A percentile compares a stretch with the other conserved stretches of the same genome.
These are phyloP conservation scores for Drosophila peninsularis DNA, from an alignment of 2,888 invertebrate species.

Conservation along the genomic window DNA sequence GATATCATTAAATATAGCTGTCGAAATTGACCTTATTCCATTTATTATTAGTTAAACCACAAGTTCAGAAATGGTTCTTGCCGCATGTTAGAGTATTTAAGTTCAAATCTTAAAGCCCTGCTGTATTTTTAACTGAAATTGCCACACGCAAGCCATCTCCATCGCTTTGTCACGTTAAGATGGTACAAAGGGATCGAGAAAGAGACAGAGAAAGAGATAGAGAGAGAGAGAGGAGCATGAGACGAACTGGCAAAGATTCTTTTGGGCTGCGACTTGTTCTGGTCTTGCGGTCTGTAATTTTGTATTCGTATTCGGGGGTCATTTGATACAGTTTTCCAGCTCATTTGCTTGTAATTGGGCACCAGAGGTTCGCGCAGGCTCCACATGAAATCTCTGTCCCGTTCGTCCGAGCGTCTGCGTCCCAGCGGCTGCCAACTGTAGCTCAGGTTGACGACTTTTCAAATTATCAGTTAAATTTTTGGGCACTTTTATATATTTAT, in stretches of 20 bases:
- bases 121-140: slow-evolving; percentile 83
- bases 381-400: slow-evolving; percentile 58
- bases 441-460: slow-evolving; percentile 79
- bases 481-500: slow-evolving; percentile 75
- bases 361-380: slow-evolving; percentile 76
- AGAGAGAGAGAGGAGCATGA: background rate
- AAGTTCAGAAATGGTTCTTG: no score
- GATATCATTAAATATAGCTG: no score
- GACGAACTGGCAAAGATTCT: slow-evolving; percentile 49
- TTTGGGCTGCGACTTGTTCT: slow-evolving; percentile 34
- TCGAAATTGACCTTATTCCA: no score
- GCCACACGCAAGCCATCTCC: slow-evolving; percentile 85
- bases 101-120: slow-evolving; percentile 6
- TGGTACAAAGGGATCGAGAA: slow-evolving; percentile 15
- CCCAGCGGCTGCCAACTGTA: slow-evolving; percentile 44
- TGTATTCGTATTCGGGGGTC: slow-evolving; percentile 81
- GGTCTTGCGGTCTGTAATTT: slow-evolving; percentile 69
- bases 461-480: slow-evolving; percentile 75
- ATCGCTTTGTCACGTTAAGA: slow-evolving; percentile 82
- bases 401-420: slow-evolving; percentile 20
- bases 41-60: no score
- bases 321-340: slow-evolving; percentile 85
- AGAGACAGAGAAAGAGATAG: background rate
- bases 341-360: slow-evolving; percentile 85
- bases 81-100: slow-evolving; percentile 43